phyloP scores from a whole-genome alignment of 2,888 invertebrate genomes.

The Philopedon plagiatum region DNA sequence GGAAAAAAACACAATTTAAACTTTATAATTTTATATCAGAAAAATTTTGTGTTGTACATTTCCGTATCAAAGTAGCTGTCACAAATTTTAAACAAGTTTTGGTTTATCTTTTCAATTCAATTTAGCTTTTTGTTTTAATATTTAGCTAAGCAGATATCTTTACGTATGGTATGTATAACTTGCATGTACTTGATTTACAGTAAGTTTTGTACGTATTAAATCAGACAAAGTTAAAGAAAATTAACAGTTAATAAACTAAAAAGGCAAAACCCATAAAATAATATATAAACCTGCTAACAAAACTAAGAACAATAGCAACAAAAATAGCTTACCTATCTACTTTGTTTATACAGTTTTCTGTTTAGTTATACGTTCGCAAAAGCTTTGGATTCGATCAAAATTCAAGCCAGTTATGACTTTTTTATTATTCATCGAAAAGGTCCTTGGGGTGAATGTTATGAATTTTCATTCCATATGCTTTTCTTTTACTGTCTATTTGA shows the following conservation, averaged over 20 bases:
- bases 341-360: not conserved
- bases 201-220: too few relatives aligned
- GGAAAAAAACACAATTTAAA: not conserved
- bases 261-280: not conserved
- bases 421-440: conserved; percentile 48
- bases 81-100: not conserved
- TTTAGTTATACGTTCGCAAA: conserved; percentile 5
- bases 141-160: too few relatives aligned
- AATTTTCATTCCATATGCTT: conserved; percentile 50
- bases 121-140: not conserved
- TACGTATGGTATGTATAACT: too few relatives aligned
- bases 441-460: conserved; percentile 45
- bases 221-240: too few relatives aligned
- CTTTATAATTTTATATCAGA: not conserved
- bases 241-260: too few relatives aligned
- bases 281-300: not conserved
- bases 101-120: not conserved
- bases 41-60: not conserved
- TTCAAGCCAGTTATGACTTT: conserved; percentile 47
- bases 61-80: not conserved
- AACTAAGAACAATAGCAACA: not conserved
- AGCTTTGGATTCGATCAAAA: conserved; percentile 38
- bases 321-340: not conserved
- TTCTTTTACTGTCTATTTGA: conserved; percentile 49
- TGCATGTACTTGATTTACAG: too few relatives aligned